Conservation (phyloP, 2,113 vertebrate genomes). For the Romanogobio albipinnatus region DNA sequence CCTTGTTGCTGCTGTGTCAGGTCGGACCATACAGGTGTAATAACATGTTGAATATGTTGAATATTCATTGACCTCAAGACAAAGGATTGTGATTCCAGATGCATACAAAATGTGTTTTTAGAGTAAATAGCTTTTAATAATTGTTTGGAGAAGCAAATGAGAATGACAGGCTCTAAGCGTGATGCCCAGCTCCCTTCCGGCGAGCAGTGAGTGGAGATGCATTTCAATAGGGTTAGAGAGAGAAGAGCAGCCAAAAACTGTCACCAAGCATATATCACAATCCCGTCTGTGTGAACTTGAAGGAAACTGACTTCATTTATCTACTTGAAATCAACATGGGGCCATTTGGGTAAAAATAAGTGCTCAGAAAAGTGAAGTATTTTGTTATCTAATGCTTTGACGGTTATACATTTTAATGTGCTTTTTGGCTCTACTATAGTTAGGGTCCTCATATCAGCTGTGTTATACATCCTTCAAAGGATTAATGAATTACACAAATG, state of each 20-base stretch:
- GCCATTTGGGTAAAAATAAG: neutral
- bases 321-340: neutral
- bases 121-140: neutral
- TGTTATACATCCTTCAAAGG: neutral
- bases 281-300: neutral
- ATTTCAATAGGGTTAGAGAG: slow-evolving; percentile 49
- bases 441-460: neutral
- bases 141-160: neutral
- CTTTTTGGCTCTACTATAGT: neutral
- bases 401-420: neutral
- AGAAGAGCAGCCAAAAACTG: slow-evolving; percentile 17
- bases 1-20: neutral
- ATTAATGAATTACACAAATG: neutral
- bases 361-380: neutral
- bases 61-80: neutral
- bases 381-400: neutral
- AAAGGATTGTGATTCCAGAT: neutral
- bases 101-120: neutral
- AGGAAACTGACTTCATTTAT: neutral
- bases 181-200: slow-evolving; percentile 11
- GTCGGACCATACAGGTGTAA: neutral
- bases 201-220: slow-evolving; percentile 44
- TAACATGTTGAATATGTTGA: neutral
- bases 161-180: slow-evolving; percentile 31
- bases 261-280: neutral